Evolutionary conservation across 2,888 invertebrate genomes (phyloP), one percentile per base, ranked within the genome.

Genomic region (Aelia acuminata): DNA sequence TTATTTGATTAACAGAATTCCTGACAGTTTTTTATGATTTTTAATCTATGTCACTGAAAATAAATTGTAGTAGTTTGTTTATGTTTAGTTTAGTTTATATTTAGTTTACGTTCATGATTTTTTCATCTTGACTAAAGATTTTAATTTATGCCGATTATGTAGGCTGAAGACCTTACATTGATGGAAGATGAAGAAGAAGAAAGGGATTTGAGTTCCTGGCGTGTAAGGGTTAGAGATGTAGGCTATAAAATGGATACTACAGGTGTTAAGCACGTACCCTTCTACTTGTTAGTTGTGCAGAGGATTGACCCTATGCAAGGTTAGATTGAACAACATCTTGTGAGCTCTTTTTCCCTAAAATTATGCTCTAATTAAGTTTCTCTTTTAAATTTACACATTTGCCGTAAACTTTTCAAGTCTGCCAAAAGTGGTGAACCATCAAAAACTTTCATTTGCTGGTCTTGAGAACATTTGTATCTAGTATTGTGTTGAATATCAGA

Each of bases 161-260:
- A 91, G 91, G 91, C 90, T 48, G 91, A 91, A 87, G 91, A 91
- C 18, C 88, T 91, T 22, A 90, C 90, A 49, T 87, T 91, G 84
- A 84, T 90, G 49, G 88, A 84, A 49, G 91, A 90, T 57, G 90
- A 89, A 49, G 90, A 89, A 57, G 91, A 89, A 57, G 91, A 86
- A 90, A 92, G 95, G 89, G 95, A 96, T 92, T 92, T 96, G 88
- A 95, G 94, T 90, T 93, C 94, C 0, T 96, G 95, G 95, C 92
- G 94, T 90, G 94, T 95, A 0, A 94, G 94, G 20, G 94, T 96
- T 87, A 94, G 95, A 0, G 93, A 93, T 88, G 93, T 94, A 1
- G 93, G 93, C 85, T 92, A 92, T 80, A 91, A 92, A 84, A 91
- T 92, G 13, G 93, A 93, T 90, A 89, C 90, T 26, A 91, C 91